Percentiles rank a stretch among this genome's conserved stretches.
Evolutionary conservation across 2,888 invertebrate genomes (phyloP).

Genomic region (Stenurella melanura): DNA sequence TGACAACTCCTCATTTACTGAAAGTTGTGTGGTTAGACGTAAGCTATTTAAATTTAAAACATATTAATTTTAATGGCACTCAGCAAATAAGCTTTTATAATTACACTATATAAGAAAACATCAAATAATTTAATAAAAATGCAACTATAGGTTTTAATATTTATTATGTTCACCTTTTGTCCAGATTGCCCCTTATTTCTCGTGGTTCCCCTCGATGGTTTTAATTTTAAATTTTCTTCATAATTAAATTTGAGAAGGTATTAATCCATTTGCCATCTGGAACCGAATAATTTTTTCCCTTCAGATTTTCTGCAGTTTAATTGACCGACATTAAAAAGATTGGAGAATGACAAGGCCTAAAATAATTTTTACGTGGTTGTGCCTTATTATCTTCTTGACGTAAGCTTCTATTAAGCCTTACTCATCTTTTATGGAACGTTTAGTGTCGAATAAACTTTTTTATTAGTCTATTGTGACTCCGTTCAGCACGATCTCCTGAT

Average conservation of each 20-base stretch:
- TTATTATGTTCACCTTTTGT: not conserved
- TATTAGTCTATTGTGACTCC: not conserved
- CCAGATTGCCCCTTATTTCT: not conserved
- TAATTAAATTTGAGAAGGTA: conserved; percentile 20
- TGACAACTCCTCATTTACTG: too few species aligned
- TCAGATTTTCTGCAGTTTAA: conserved; percentile 24
- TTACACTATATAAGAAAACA: too few species aligned
- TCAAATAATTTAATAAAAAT: too few species aligned
- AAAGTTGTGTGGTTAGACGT: too few species aligned
- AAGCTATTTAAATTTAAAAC: too few species aligned
- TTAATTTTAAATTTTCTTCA: conserved; percentile 21
- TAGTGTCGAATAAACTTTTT: conserved; percentile 1
- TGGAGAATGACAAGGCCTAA: conserved; percentile 22
- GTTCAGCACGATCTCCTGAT: not conserved
- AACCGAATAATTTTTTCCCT: not conserved
- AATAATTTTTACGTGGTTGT: conserved; percentile 22
- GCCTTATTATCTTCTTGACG: conserved; percentile 16
- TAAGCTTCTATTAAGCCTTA: conserved; percentile 11
- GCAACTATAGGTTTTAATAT: not conserved
- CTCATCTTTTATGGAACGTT: conserved; percentile 11
- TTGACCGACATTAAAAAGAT: conserved; percentile 27
- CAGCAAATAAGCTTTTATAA: too few species aligned
- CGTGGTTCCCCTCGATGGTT: not conserved
- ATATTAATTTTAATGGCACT: too few species aligned
- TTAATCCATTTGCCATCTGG: conserved; percentile 16